These are phyloP conservation scores for Drosophila tristis DNA, from an alignment of 1,140 invertebrate species.

Conservation along the genomic window DNA sequence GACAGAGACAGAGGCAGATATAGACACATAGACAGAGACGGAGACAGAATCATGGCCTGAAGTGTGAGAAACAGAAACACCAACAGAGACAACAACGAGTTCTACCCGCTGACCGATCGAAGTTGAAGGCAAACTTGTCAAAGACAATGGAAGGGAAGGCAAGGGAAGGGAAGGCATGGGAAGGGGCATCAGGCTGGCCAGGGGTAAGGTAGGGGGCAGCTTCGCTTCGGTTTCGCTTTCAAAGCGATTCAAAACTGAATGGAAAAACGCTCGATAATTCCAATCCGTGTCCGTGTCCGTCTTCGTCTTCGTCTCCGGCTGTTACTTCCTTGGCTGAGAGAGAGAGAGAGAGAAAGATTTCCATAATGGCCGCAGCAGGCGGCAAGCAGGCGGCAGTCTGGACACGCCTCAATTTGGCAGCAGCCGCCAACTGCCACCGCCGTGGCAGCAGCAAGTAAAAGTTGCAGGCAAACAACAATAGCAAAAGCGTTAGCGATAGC, in stretches of 20 bases:
- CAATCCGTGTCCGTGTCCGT: conserved; percentile 18
- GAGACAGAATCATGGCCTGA: conserved; percentile 1
- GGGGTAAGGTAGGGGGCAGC: conserved; percentile 1
- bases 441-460: conserved; percentile 57
- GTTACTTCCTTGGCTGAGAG: conserved; percentile 65
- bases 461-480: conserved; percentile 64
- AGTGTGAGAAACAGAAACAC: conserved; percentile 10
- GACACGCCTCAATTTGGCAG: conserved; percentile 71
- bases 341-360: conserved; percentile 42
- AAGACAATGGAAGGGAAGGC: conserved; percentile 68
- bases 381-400: conserved; percentile 18
- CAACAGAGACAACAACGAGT: conserved; percentile 52
- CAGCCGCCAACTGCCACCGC: conserved; percentile 3
- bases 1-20: conserved; percentile 2
- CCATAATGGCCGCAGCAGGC: conserved; percentile 69
- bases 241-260: not conserved
- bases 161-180: no score
- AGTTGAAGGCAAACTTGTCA: conserved; percentile 81
- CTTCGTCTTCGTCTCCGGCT: conserved; percentile 38
- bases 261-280: conserved; percentile 20
- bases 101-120: conserved; percentile 63
- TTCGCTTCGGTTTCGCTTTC: conserved; percentile 42
- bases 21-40: conserved; percentile 2
- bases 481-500: conserved; percentile 66
- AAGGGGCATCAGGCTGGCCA: conserved; percentile 10